phyloP scores from a whole-genome alignment of 2,113 vertebrate species.

The Oryzias woworae region DNA sequence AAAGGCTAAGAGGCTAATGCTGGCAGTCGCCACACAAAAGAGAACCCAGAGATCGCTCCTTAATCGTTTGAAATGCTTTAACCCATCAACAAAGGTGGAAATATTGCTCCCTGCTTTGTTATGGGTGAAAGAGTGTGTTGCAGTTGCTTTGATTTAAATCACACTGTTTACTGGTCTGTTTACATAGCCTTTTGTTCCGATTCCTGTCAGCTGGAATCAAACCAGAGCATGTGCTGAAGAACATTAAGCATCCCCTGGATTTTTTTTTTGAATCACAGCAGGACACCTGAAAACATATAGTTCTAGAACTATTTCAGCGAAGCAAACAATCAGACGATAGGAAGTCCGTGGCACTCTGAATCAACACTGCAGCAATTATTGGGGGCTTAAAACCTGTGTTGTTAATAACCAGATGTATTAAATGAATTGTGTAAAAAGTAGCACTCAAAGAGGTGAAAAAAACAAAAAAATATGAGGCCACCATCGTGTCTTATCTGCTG shows the following conservation, averaged over 20 bases:
- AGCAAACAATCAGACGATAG: constrained; percentile 18
- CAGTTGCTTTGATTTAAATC: neutral
- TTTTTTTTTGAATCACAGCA: constrained; percentile 40
- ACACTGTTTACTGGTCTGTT: neutral
- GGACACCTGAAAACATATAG: constrained; percentile 15
- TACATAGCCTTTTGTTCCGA: constrained; percentile 11
- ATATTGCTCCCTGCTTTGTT: neutral
- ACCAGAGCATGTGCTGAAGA: neutral
- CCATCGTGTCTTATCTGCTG: no score
- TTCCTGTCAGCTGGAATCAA: constrained; percentile 46
- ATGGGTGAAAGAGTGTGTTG: neutral
- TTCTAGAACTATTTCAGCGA: constrained; percentile 22
- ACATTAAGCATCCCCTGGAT: constrained; percentile 36
- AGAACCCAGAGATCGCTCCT: no score
- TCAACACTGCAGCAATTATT: neutral
- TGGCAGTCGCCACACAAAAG: no score
- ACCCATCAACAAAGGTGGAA: neutral
- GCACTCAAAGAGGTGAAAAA: no score
- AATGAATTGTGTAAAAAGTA: no score
- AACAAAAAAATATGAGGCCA: no score
- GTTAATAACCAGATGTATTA: no score
- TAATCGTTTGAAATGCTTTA: neutral
- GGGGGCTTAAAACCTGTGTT: neutral
- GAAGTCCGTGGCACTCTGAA: neutral
- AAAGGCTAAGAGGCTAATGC: no score